phyloP scores from a whole-genome alignment of 2,113 vertebrate genomes.

The Aphelocoma coerulescens region DNA sequence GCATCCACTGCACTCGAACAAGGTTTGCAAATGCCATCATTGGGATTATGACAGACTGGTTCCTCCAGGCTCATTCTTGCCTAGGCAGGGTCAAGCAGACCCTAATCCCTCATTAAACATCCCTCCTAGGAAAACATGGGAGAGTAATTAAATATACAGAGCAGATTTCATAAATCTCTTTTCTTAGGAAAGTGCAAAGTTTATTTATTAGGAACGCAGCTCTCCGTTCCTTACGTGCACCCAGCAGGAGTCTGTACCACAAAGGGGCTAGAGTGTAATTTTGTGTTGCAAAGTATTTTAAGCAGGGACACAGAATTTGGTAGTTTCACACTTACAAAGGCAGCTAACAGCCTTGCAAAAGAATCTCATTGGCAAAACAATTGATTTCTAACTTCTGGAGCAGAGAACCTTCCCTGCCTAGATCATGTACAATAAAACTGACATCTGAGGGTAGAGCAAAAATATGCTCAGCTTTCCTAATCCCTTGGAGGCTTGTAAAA shows the following conservation, averaged over 20 bases:
- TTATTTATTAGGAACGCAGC: not conserved
- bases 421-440: constrained; percentile 52
- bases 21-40: fast-evolving
- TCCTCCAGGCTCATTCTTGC: not conserved
- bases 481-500: constrained; percentile 58
- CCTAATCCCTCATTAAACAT: not conserved
- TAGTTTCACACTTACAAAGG: constrained; percentile 10
- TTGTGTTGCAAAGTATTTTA: not conserved
- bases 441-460: constrained; percentile 30
- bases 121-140: not conserved
- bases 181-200: not conserved
- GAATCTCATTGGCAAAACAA: constrained; percentile 28
- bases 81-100: not conserved
- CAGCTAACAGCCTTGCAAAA: not conserved
- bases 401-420: not conserved
- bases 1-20: not conserved
- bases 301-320: not conserved
- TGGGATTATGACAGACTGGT: not conserved
- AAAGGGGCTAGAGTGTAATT: not conserved
- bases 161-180: not conserved
- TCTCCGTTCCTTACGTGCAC: not conserved
- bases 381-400: constrained; percentile 43
- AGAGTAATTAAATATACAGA: not conserved
- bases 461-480: constrained; percentile 31
- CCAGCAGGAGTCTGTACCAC: not conserved